phyloP scores from a whole-genome alignment of 2,888 invertebrate species.

The Latrodectus hesperus region DNA sequence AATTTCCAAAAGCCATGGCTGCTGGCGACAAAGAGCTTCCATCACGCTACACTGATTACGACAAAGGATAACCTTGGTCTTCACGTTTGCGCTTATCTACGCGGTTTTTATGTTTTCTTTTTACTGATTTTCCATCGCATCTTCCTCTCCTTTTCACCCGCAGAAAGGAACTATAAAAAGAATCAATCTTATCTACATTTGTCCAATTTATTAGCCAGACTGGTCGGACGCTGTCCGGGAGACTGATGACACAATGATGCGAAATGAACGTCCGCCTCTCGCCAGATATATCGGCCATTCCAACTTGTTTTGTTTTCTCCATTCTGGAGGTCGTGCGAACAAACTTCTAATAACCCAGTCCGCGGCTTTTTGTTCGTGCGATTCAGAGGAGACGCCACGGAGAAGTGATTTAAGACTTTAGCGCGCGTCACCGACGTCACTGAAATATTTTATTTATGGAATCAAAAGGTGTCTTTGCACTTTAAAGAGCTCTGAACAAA shows the following conservation, averaged over 20 bases:
- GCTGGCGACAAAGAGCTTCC: conserved; percentile 8
- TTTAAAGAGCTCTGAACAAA: no score
- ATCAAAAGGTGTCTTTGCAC: no score
- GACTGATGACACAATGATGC: neutral
- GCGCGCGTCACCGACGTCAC: neutral
- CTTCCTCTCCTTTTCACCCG: conserved; percentile 1
- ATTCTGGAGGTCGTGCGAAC: neutral
- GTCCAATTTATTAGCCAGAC: neutral
- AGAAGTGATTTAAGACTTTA: neutral
- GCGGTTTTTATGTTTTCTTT: neutral
- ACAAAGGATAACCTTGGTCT: conserved; percentile 6
- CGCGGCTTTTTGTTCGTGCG: neutral
- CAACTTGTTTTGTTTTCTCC: neutral
- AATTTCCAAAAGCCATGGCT: neutral
- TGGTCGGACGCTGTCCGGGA: neutral
- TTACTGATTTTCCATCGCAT: neutral
- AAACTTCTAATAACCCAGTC: neutral
- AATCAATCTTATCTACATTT: neutral
- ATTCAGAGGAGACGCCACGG: neutral
- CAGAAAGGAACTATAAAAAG: neutral
- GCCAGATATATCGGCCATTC: neutral
- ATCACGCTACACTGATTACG: conserved; percentile 14
- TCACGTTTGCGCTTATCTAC: neutral
- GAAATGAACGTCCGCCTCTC: neutral
- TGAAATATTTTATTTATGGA: neutral